Evolutionary conservation across 1,140 invertebrate species (phyloP).

Genomic region (Drosophila aff.): DNA sequence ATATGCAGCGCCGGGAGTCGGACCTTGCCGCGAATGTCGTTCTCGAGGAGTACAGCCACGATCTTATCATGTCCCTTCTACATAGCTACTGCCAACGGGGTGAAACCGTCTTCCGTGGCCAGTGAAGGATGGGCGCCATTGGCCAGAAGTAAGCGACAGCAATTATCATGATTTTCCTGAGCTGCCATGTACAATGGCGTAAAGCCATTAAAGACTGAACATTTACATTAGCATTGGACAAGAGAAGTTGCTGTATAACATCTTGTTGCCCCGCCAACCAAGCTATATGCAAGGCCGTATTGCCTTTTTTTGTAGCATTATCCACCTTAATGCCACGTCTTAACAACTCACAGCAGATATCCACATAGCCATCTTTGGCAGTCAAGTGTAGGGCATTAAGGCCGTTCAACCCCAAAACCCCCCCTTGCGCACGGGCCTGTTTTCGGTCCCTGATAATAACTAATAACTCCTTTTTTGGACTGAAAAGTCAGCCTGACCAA

Average conservation of each 20-base stretch:
- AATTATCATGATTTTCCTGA: slow-evolving; percentile 98
- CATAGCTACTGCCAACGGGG: slow-evolving; percentile 98
- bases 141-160: slow-evolving; percentile 96
- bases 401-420: too few relatives aligned
- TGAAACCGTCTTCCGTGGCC: slow-evolving; percentile 99
- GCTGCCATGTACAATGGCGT: slow-evolving; percentile 99
- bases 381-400: slow-evolving; percentile 98
- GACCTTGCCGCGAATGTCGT: slow-evolving; percentile 96
- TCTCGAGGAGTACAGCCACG: slow-evolving; percentile 97
- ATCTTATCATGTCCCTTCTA: slow-evolving; percentile 99
- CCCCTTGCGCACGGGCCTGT: too few relatives aligned
- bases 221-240: slow-evolving; percentile 97
- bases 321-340: slow-evolving; percentile 96
- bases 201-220: slow-evolving; percentile 98
- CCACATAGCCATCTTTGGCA: slow-evolving; percentile 98
- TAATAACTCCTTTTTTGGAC: too few relatives aligned
- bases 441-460: too few relatives aligned
- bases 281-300: slow-evolving; percentile 99
- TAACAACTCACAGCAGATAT: slow-evolving; percentile 96
- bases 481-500: too few relatives aligned
- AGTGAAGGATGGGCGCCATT: slow-evolving; percentile 98
- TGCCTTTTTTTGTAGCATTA: slow-evolving; percentile 99
- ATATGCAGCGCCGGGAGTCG: slow-evolving; percentile 96
- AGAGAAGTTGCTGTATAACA: slow-evolving; percentile 95
- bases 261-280: slow-evolving; percentile 98